Evolutionary conservation across 1,140 invertebrate genomes (phyloP).

Genomic region (Drosophila carrolli): DNA sequence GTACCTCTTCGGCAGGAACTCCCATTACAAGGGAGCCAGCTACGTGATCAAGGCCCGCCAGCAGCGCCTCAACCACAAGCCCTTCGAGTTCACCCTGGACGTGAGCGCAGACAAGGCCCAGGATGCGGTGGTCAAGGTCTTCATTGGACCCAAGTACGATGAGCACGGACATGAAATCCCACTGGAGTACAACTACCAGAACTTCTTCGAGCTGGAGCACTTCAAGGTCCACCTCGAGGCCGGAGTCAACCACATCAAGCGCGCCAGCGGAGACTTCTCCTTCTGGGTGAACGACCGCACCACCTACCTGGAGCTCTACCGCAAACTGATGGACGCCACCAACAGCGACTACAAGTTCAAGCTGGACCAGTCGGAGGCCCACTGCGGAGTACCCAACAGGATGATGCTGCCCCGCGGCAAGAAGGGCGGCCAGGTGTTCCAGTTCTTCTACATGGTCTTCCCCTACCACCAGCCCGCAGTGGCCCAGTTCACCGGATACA

Average conservation of each 20-base stretch:
- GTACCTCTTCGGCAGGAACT: conserved; percentile 86
- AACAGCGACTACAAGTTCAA: conserved; percentile 85
- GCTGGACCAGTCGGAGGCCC: conserved; percentile 85
- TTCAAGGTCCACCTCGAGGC: conserved; percentile 73
- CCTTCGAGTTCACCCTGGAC: conserved; percentile 87
- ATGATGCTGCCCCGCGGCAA: conserved; percentile 89
- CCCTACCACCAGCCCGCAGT: conserved; percentile 84
- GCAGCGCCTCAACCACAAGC: conserved; percentile 88
- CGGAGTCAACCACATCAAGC: conserved; percentile 72
- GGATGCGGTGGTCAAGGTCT: conserved; percentile 86
- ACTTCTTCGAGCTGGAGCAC: conserved; percentile 83
- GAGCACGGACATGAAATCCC: conserved; percentile 83
- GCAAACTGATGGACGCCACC: conserved; percentile 79
- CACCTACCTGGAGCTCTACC: conserved; percentile 77
- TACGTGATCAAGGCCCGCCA: conserved; percentile 86
- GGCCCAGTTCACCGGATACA: conserved; percentile 70
- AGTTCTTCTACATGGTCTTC: conserved; percentile 88
- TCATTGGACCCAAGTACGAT: conserved; percentile 87
- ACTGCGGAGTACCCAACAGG: conserved; percentile 87
- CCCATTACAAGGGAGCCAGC: conserved; percentile 88
- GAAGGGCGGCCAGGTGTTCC: conserved; percentile 87
- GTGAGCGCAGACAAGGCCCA: conserved; percentile 85
- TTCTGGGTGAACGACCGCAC: conserved; percentile 79
- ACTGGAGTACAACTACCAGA: conserved; percentile 77
- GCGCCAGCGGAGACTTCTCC: conserved; percentile 70